phyloP scores from a whole-genome alignment of 1,140 invertebrate genomes.

The Drosophila rhopaloa region DNA sequence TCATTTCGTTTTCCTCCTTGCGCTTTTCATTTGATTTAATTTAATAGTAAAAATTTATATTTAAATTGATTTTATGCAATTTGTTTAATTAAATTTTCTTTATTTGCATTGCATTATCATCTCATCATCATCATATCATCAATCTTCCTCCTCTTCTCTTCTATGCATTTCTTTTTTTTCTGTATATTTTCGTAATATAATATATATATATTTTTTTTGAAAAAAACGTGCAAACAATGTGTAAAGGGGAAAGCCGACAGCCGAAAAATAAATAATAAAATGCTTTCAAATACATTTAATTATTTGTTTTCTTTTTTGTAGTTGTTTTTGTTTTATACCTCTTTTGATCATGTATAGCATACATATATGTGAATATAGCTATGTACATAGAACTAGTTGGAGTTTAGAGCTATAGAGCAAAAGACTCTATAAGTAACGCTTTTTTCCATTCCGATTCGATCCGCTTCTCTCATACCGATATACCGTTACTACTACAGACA shows the following conservation, averaged over 20 bases:
- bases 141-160: slow-evolving; percentile 45
- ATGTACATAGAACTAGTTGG: slow-evolving; percentile 47
- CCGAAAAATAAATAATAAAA: slow-evolving; percentile 85
- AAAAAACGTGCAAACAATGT: slow-evolving; percentile 93
- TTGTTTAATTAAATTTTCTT: slow-evolving; percentile 74
- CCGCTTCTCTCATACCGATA: slow-evolving; percentile 18
- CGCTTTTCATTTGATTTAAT: slow-evolving; percentile 62
- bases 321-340: slow-evolving; percentile 34
- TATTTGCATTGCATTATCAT: slow-evolving; percentile 64
- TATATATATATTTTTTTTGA: slow-evolving; percentile 57
- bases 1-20: slow-evolving; percentile 25
- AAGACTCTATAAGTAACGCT: slow-evolving; percentile 30
- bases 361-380: slow-evolving; percentile 61
- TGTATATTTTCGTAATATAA: slow-evolving; percentile 45
- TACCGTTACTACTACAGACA: slow-evolving; percentile 28
- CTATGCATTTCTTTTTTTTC: slow-evolving; percentile 28
- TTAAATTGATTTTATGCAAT: slow-evolving; percentile 82
- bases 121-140: slow-evolving; percentile 33
- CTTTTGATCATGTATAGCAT: slow-evolving; percentile 43
- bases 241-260: slow-evolving; percentile 93
- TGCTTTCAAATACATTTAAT: slow-evolving; percentile 80
- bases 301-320: slow-evolving; percentile 59
- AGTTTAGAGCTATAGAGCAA: slow-evolving; percentile 34
- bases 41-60: slow-evolving; percentile 78
- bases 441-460: slow-evolving; percentile 23